phyloP scores from a whole-genome alignment of 2,888 invertebrate species.

The Tetranychus piercei region DNA sequence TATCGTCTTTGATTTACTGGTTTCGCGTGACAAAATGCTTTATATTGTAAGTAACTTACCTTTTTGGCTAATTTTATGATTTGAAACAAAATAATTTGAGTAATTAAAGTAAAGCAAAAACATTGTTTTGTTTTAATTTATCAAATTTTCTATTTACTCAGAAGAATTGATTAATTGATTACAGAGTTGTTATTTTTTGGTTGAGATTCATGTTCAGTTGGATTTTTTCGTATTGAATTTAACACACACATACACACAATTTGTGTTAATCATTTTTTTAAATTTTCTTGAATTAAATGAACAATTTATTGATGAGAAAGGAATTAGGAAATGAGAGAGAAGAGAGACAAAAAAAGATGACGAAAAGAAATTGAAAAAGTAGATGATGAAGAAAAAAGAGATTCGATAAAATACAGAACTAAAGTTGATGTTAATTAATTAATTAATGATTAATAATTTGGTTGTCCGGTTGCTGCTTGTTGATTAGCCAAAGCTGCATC shows the following conservation, averaged over 20 bases:
- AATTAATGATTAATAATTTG: not conserved
- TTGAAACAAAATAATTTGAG: no score
- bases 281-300: not conserved
- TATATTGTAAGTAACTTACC: no score
- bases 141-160: no score
- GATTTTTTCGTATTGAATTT: not conserved
- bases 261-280: no score
- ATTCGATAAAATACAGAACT: not conserved
- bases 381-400: not conserved
- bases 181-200: not conserved
- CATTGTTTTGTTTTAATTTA: not conserved
- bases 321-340: not conserved
- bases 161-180: not conserved
- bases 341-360: not conserved
- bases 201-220: not conserved
- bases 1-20: no score
- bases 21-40: no score
- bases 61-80: no score
- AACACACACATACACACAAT: not conserved
- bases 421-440: not conserved
- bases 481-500: constrained; percentile 20
- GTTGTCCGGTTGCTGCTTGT: constrained; percentile 6
- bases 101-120: no score
- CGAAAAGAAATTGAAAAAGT: constrained; percentile 4
- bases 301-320: not conserved